A percentile compares a stretch with the other conserved stretches of the same genome.
Conservation (phyloP, 2,888 invertebrate genomes). For the Adelphocoris suturalis region DNA sequence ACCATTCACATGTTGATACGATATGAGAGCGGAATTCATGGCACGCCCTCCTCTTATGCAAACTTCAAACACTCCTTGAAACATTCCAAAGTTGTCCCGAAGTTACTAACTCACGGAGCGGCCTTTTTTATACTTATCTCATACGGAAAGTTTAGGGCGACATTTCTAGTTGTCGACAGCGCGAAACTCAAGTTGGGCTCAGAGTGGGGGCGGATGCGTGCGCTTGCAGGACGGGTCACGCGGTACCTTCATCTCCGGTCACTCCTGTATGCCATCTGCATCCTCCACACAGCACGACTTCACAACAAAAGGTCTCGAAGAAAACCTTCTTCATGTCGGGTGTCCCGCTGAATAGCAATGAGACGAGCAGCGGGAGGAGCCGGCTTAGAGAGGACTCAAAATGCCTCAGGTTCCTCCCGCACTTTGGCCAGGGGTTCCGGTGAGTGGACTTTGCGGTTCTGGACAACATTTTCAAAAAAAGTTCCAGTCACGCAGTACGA, state of each 20-base stretch:
- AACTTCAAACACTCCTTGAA: too few species aligned
- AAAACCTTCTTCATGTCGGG: conserved; percentile 44
- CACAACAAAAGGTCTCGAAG: conserved; percentile 61
- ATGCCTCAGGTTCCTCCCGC: too few species aligned
- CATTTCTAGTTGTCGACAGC: not conserved
- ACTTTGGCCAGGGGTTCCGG: too few species aligned
- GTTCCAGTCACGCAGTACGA: too few species aligned
- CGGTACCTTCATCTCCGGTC: not conserved
- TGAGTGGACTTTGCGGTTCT: too few species aligned
- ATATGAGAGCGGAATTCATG: too few species aligned
- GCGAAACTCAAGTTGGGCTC: not conserved
- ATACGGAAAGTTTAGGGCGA: not conserved
- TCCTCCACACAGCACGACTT: conserved; percentile 46
- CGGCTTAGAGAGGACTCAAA: too few species aligned
- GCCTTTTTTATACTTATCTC: not conserved
- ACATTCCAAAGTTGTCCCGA: too few species aligned
- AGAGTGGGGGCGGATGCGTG: not conserved
- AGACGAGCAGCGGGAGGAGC: not conserved
- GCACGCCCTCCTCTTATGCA: too few species aligned
- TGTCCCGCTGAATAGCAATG: conserved; percentile 48
- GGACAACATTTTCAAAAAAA: not conserved
- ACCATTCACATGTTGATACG: too few species aligned
- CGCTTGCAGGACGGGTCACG: not conserved
- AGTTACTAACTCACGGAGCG: too few species aligned
- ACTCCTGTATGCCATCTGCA: conserved; percentile 46